These are phyloP conservation scores for Megaleporinus macrocephalus DNA, from an alignment of 2,113 vertebrate genomes.

Conservation along the genomic window DNA sequence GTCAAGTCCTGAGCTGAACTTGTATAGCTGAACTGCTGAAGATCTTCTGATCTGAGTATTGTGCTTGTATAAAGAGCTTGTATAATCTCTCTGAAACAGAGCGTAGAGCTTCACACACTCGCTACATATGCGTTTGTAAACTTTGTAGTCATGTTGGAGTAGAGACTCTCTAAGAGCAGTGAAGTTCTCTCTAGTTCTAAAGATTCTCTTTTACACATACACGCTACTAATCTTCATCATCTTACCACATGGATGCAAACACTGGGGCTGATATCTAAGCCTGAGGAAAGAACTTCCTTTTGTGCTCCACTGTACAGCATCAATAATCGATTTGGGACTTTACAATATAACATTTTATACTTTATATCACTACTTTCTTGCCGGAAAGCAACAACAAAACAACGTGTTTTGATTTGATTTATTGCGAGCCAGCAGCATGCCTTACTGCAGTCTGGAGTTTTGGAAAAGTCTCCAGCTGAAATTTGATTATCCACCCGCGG, in stretches of 20 bases:
- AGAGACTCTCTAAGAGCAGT: background rate
- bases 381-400: slow-evolving; percentile 12
- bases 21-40: background rate
- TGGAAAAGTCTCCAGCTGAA: slow-evolving; percentile 47
- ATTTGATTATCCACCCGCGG: slow-evolving; percentile 42
- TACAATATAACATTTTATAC: background rate
- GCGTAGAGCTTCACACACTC: background rate
- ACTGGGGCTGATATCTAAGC: background rate
- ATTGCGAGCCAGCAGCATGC: slow-evolving; percentile 20
- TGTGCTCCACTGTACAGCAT: background rate
- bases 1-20: slow-evolving; percentile 30
- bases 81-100: too few species aligned
- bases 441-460: slow-evolving; percentile 36
- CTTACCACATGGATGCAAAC: background rate
- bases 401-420: slow-evolving; percentile 33
- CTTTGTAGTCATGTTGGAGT: background rate
- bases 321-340: slow-evolving; percentile 8
- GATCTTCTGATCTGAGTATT: background rate
- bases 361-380: slow-evolving; percentile 21
- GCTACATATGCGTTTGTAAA: background rate
- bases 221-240: background rate
- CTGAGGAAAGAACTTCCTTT: background rate
- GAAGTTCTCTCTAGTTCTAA: too few species aligned
- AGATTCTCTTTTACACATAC: background rate
- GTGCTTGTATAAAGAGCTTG: too few species aligned